Evolutionary conservation across 2,888 invertebrate species (phyloP).

Genomic region (Sclerodermus sp.): DNA sequence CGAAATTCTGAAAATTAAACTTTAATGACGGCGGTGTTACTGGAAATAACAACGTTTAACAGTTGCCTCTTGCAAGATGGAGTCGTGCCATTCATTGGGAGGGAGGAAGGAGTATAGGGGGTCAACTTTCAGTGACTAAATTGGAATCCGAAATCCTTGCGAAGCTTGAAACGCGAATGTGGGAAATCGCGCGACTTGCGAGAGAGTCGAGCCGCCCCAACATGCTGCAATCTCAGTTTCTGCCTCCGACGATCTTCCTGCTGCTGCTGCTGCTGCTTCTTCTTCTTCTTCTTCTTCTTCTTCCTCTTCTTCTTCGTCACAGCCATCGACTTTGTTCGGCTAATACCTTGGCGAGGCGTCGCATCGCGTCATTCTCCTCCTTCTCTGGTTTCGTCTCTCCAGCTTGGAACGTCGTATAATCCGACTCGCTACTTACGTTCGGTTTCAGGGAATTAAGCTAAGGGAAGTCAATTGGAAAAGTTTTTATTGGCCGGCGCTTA

Average conservation of each 20-base stretch:
- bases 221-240: no score
- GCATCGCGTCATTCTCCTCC: background rate
- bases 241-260: no score
- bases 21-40: no score
- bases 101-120: no score
- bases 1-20: no score
- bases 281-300: background rate
- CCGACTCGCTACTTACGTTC: constrained; percentile 34
- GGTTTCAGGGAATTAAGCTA: constrained; percentile 42
- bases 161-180: no score
- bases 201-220: no score
- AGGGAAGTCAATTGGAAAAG: constrained; percentile 49
- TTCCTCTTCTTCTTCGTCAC: background rate
- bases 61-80: no score
- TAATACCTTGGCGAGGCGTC: constrained; percentile 5
- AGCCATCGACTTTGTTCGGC: background rate
- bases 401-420: constrained; percentile 21
- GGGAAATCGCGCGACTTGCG: no score
- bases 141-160: constrained; percentile 11
- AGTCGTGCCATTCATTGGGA: no score
- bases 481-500: constrained; percentile 47
- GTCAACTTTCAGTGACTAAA: constrained; percentile 3
- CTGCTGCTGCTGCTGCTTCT: background rate
- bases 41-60: no score
- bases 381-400: constrained; percentile 18